These are phyloP conservation scores for Nothura maculosa DNA, from an alignment of 2,797 vertebrate genomes.

Conservation along the genomic window DNA sequence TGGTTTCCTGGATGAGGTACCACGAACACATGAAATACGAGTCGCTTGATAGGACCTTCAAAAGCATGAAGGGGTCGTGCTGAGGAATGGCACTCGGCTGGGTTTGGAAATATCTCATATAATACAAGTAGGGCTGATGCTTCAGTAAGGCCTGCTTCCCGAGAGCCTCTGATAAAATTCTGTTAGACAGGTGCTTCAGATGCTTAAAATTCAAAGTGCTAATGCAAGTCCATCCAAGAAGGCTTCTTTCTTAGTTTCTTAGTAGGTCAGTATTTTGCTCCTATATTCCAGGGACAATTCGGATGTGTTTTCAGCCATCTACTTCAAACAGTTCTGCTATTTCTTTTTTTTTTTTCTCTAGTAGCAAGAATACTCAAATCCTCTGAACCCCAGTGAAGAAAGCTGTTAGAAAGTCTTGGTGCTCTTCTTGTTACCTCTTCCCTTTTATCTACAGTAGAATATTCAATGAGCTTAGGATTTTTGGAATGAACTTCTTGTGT, in stretches of 20 bases:
- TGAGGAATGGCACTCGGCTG: slow-evolving; percentile 34
- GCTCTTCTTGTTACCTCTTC: neutral
- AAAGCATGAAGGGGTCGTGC: slow-evolving; percentile 30
- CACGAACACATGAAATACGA: slow-evolving; percentile 54
- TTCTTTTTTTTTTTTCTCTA: neutral
- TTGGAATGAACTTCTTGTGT: neutral
- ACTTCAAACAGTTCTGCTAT: neutral
- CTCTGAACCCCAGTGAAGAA: neutral
- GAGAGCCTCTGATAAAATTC: neutral
- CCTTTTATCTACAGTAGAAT: neutral
- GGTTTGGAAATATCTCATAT: neutral
- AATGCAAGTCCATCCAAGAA: neutral
- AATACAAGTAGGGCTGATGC: neutral
- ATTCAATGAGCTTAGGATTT: neutral
- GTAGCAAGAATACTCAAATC: neutral
- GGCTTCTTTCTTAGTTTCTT: neutral
- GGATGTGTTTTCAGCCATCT: fast-evolving
- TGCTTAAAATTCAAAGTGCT: neutral
- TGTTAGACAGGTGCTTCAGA: neutral
- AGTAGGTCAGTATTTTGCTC: neutral
- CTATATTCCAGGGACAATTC: neutral
- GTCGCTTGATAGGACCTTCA: slow-evolving; percentile 44
- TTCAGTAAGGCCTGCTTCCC: neutral
- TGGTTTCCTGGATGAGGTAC: slow-evolving; percentile 3
- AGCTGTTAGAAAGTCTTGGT: neutral